Conservation (phyloP, 1,140 invertebrate genomes). For the Dufourea novaeangliae region DNA sequence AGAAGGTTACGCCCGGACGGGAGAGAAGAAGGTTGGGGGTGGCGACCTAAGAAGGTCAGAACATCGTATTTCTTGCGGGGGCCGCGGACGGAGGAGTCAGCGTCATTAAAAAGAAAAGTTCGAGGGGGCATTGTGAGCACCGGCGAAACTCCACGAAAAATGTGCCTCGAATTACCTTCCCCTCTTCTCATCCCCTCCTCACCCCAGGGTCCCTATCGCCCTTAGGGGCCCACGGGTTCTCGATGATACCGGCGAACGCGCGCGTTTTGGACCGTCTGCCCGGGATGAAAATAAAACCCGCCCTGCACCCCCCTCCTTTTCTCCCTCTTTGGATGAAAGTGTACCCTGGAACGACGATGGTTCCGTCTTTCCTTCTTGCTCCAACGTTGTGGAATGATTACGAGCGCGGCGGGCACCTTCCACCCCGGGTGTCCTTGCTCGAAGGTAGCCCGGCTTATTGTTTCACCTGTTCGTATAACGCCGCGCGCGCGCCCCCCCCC, state of each 20-base stretch:
- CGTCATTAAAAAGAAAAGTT: conserved; percentile 49
- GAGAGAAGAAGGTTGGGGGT: conserved; percentile 32
- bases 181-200: not conserved
- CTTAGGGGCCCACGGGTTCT: not conserved
- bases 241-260: no score
- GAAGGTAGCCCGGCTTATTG: not conserved
- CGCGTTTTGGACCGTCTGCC: no score
- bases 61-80: conserved; percentile 45
- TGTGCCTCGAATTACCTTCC: conserved; percentile 6
- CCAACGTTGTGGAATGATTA: not conserved
- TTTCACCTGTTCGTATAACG: conserved; percentile 3
- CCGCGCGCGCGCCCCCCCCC: not conserved
- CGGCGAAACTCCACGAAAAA: conserved; percentile 17
- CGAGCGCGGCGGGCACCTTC: not conserved
- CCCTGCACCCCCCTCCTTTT: no score
- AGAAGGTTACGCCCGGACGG: conserved; percentile 13
- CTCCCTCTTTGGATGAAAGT: no score
- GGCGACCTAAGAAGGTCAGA: conserved; percentile 53
- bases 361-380: not conserved
- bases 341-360: no score
- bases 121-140: conserved; percentile 16
- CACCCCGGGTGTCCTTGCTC: not conserved
- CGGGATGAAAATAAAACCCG: no score
- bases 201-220: no score
- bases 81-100: conserved; percentile 16